Base-by-base conservation (phyloP, 2,888 invertebrate species). In the Drosophila mulleri region DNA sequence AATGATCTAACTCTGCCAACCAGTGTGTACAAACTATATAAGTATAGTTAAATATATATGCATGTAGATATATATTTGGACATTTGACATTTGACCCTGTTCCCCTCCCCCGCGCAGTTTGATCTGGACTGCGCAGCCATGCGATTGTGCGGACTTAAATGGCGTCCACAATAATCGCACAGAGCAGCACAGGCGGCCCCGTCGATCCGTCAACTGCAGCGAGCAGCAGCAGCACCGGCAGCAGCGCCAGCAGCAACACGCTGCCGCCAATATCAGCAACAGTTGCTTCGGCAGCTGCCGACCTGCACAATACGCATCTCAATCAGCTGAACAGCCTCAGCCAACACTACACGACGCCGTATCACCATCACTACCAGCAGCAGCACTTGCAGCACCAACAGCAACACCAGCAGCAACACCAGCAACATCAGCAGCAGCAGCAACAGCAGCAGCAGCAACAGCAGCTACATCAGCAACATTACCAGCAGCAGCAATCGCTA, bases 151-250 rank as follows among this genome's bases (percentile, higher is more conserved):
- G 90, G 73, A 77, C 83, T 86, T 92, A 92, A 91, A 93, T 93
- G 93, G 92, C 93, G 89, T 93, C 91, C 75, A 86, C 93, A 91
- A 91, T 93, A 91, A 92, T 93, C 91, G 91, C 92, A 83, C 92
- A 92, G 86, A 89, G 91, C 82, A 90, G 92, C 84, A 80, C 72
- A 53, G 91, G 90, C 84, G 90, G 91, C 78, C 88, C 89, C 81
- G 88, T 90, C 84, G 92, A 92, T 80, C 82, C 90, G 82, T 87
- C 89, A 82, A 53, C 75, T 67, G 89, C 78, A 67, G 61, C 70
- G 82, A 80, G 67, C 75, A 81, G 68, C 54, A 23, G 85, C 89
- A 37, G 47, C 75, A 37, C 29, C 8, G 8, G 37, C 77, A 69
- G 60, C 69, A 79, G 23, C 52, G 50, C 67, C 79, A 63, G 58